Percentiles rank a stretch among this genome's conserved stretches.
phyloP scores from a whole-genome alignment of 2,113 vertebrate genomes.

The Oryzias celebensis region DNA sequence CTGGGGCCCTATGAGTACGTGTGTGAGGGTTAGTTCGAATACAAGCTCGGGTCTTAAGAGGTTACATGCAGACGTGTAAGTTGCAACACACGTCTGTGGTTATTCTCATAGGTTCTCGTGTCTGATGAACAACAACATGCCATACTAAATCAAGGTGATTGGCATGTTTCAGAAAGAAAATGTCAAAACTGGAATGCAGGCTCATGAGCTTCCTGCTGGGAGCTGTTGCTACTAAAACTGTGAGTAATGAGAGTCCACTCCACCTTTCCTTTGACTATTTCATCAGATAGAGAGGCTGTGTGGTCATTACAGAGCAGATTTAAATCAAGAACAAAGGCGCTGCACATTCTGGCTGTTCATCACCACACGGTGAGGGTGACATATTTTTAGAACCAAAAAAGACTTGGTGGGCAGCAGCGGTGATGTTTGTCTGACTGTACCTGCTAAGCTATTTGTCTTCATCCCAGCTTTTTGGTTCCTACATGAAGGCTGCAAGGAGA shows the following conservation, averaged over 20 bases:
- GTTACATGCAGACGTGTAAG: no score
- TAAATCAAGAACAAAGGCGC: slow-evolving; percentile 69
- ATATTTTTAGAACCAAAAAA: slow-evolving; percentile 41
- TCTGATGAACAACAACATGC: slow-evolving; percentile 39
- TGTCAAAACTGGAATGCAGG: slow-evolving; percentile 61
- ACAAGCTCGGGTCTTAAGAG: no score
- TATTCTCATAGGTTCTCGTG: slow-evolving; percentile 41
- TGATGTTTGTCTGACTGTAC: slow-evolving; percentile 14
- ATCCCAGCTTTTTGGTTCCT: slow-evolving; percentile 19
- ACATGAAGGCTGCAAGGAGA: slow-evolving; percentile 39
- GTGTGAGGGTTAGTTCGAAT: no score
- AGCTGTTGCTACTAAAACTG: slow-evolving; percentile 22
- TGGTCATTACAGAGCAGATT: slow-evolving; percentile 63
- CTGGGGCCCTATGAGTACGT: no score
- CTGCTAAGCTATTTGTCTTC: slow-evolving; percentile 35
- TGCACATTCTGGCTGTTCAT: slow-evolving; percentile 63
- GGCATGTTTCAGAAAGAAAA: slow-evolving; percentile 70
- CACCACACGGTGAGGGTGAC: slow-evolving; percentile 39
- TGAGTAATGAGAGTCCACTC: slow-evolving; percentile 39
- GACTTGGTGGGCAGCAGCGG: slow-evolving; percentile 13
- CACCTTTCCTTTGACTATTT: slow-evolving; percentile 31
- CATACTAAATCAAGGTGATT: slow-evolving; percentile 70
- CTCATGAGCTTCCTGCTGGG: slow-evolving; percentile 51
- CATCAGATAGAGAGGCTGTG: slow-evolving; percentile 44
- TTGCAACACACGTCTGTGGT: neutral